phyloP scores from a whole-genome alignment of 2,888 invertebrate species.

The Lagria hirta region DNA sequence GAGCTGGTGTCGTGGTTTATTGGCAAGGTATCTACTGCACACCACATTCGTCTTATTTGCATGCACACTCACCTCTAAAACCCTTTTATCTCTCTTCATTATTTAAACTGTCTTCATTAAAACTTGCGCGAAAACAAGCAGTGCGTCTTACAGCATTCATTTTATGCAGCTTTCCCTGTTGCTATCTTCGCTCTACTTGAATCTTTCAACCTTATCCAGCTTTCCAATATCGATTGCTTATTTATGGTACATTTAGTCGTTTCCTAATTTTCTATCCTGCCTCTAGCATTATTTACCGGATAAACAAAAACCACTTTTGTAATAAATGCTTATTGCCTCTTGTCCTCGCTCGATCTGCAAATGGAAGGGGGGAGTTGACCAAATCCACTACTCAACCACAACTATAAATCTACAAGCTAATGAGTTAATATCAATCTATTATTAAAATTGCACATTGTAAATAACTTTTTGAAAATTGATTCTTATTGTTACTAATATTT shows the following conservation, averaged over 20 bases:
- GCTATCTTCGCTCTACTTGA: too few relatives aligned
- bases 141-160: conserved; percentile 29
- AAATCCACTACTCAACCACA: too few relatives aligned
- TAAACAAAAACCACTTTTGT: conserved; percentile 21
- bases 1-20: conserved; percentile 46
- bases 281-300: conserved; percentile 21
- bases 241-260: conserved; percentile 25
- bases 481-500: too few relatives aligned
- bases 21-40: conserved; percentile 37
- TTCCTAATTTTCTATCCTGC: conserved; percentile 21
- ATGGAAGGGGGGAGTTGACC: too few relatives aligned
- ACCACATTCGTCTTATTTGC: conserved; percentile 43
- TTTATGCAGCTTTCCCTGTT: too few relatives aligned
- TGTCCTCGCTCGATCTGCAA: too few relatives aligned
- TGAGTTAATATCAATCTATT: too few relatives aligned
- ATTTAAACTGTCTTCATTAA: conserved; percentile 50
- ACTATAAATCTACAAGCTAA: too few relatives aligned
- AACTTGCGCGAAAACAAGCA: conserved; percentile 44
- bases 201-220: conserved; percentile 23
- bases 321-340: too few relatives aligned
- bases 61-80: conserved; percentile 43
- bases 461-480: too few relatives aligned
- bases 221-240: conserved; percentile 25
- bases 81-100: conserved; percentile 45
- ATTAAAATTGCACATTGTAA: too few relatives aligned